Base-by-base conservation (phyloP, 1,140 invertebrate genomes). In the Sinonovacula constricta region DNA sequence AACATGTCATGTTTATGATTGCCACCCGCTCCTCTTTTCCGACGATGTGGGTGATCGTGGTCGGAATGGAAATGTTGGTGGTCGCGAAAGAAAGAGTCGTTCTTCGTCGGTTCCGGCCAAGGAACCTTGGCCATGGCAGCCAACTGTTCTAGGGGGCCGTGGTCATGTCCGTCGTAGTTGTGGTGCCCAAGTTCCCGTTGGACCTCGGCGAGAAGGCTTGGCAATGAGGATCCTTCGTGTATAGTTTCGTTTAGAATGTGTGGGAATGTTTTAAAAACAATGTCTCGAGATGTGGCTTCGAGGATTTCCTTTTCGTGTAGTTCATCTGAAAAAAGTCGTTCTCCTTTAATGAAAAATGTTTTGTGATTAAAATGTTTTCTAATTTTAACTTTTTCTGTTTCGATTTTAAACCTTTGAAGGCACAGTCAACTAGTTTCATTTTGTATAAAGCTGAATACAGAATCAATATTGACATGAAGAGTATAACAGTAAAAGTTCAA, bases 281-380 rank as follows among this genome's bases (percentile, higher is more conserved):
- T 81, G 30, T 81, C 78, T 62, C 86, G 86, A 3, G 88, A 75
- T 33, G 78, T 71, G 1, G 81, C 69, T 65, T 83, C 85, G 28
- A 86, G 75, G 18, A 80, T 39, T 45, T 84, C 72, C 51, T 83
- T 84, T 76, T 83, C 81, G 54, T 86, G 71, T 0, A 89, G 78
- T 63, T 88, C 85, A 79, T 88, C 88, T 89, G 80, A 24, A 82
- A 80, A 60, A 39, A 34, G n/a, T n/a, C n/a, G n/a, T n/a, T n/a
- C n/a, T n/a, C n/a, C n/a, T n/a, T n/a, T n/a, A n/a, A n/a, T n/a
- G n/a, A n/a, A n/a, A n/a, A n/a, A n/a, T n/a, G n/a, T n/a, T n/a
- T n/a, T n/a, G n/a, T n/a, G n/a, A n/a, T n/a, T n/a, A n/a, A n/a
- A n/a, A n/a, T n/a, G n/a, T n/a, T n/a, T n/a, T n/a, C n/a, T n/a